A percentile compares a stretch with the other conserved stretches of the same genome.
phyloP scores from a whole-genome alignment of 2,888 invertebrate genomes.

The Lomographa bimaculata region DNA sequence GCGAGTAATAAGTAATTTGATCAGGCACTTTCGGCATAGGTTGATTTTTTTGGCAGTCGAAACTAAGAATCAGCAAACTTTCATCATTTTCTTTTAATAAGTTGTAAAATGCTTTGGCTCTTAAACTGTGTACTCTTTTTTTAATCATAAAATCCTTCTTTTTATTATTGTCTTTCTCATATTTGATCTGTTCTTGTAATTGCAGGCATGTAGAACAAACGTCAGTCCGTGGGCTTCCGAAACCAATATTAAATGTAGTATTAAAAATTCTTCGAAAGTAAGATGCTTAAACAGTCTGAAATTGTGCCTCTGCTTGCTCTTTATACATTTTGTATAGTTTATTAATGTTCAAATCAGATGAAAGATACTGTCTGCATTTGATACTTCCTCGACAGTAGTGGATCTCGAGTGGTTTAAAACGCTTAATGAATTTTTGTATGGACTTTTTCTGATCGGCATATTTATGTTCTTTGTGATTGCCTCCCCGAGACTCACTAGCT shows the following conservation, averaged over 20 bases:
- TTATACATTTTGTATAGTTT: too few species aligned
- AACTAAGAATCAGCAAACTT: slow-evolving; percentile 30
- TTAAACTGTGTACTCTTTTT: slow-evolving; percentile 32
- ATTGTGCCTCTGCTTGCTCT: too few species aligned
- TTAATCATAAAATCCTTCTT: slow-evolving; percentile 7
- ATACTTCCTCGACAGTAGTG: too few species aligned
- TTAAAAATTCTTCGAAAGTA: slow-evolving; percentile 28
- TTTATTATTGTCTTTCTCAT: not conserved
- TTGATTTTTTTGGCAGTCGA: slow-evolving; percentile 32
- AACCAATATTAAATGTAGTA: slow-evolving; percentile 19
- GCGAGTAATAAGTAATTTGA: slow-evolving; percentile 29
- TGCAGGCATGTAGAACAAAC: not conserved
- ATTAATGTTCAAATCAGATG: too few species aligned
- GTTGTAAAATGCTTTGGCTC: slow-evolving; percentile 33
- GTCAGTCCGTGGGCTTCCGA: slow-evolving; percentile 26
- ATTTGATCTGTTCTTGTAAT: not conserved
- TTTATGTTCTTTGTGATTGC: too few species aligned
- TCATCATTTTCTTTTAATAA: slow-evolving; percentile 29
- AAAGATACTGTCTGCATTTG: too few species aligned
- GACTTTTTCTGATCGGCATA: too few species aligned
- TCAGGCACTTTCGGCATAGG: slow-evolving; percentile 31
- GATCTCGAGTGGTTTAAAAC: too few species aligned
- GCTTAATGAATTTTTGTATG: too few species aligned
- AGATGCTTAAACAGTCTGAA: too few species aligned
- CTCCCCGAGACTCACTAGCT: too few species aligned